These are phyloP conservation scores for Penaeus chinensis DNA, from an alignment of 1,140 invertebrate genomes.

Conservation along the genomic window DNA sequence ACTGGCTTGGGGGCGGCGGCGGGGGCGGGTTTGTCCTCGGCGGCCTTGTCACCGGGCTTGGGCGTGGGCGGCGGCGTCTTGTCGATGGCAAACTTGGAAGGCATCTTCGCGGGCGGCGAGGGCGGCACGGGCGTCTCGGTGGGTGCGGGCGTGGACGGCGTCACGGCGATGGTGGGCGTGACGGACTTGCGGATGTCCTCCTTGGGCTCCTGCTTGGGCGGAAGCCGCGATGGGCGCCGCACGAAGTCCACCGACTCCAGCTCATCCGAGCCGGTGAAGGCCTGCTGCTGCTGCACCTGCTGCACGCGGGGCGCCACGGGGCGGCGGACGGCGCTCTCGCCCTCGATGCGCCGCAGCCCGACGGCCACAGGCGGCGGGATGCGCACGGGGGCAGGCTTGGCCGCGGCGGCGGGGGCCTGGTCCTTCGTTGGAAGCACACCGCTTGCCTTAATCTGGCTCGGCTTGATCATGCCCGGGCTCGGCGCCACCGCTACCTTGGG, in stretches of 20 bases:
- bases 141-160: constrained; percentile 52
- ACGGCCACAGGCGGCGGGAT: background rate
- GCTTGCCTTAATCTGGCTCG: constrained; percentile 37
- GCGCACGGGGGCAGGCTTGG: background rate
- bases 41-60: background rate
- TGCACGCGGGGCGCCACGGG: constrained; percentile 4
- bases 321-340: constrained; percentile 16
- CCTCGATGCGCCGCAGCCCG: constrained; percentile 5
- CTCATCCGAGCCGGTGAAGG: constrained; percentile 22
- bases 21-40: constrained; percentile 21
- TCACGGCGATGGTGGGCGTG: constrained; percentile 50
- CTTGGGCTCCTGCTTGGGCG: constrained; percentile 2
- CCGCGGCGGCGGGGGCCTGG: background rate
- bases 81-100: background rate
- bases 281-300: constrained; percentile 31
- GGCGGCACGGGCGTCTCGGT: constrained; percentile 20
- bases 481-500: background rate
- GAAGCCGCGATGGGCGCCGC: constrained; percentile 31
- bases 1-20: background rate
- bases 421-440: constrained; percentile 10
- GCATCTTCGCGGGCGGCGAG: background rate
- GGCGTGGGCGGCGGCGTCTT: background rate
- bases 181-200: background rate
- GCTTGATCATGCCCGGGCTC: background rate
- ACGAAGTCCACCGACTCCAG: constrained; percentile 46